phyloP scores from a whole-genome alignment of 2,113 vertebrate genomes.

The Elanus axillaris region DNA sequence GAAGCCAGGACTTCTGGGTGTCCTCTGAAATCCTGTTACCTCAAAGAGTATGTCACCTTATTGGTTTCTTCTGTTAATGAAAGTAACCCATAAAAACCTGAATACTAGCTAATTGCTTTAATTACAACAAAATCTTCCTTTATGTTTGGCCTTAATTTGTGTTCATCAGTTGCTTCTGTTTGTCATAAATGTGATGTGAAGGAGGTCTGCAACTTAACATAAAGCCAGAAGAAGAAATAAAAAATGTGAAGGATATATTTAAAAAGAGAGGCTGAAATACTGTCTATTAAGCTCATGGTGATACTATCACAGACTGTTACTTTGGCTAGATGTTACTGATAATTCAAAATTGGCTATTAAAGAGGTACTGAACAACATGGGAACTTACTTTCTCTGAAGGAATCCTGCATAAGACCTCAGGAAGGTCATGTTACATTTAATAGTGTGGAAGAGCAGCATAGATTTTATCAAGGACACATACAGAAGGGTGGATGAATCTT shows the following conservation, averaged over 20 bases:
- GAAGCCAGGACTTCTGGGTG: not conserved
- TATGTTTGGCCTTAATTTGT: not conserved
- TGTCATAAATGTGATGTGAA: not conserved
- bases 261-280: not conserved
- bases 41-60: not conserved
- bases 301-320: not conserved
- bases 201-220: not conserved
- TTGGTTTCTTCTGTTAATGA: not conserved
- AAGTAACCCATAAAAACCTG: not conserved
- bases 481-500: not conserved
- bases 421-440: not conserved
- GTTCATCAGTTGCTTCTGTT: not conserved
- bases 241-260: not conserved
- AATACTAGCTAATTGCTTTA: not conserved
- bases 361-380: not conserved
- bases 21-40: not conserved
- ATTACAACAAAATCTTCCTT: not conserved
- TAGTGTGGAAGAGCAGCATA: not conserved
- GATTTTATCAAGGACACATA: not conserved
- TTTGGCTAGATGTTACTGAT: not conserved
- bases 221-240: not conserved
- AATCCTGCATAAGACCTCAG: not conserved
- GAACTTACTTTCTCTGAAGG: not conserved
- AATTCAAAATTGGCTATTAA: not conserved
- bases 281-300: not conserved